Evolutionary conservation across 2,797 vertebrate genomes (phyloP).

Genomic region (Diceros bicornis): DNA sequence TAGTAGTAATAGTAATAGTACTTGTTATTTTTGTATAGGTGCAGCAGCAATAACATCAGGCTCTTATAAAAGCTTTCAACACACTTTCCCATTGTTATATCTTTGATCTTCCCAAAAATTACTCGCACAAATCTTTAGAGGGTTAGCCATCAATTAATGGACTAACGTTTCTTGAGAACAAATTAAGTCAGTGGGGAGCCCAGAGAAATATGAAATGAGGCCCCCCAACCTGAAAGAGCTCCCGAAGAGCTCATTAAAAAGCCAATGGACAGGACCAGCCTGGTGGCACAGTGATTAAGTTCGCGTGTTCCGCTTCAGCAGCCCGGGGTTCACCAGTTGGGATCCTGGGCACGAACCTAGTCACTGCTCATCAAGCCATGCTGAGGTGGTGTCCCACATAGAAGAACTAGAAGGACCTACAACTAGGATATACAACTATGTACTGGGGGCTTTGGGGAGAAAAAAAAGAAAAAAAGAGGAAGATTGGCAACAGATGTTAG

Average conservation of each 20-base stretch:
- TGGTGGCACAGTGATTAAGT: no score
- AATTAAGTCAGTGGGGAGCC: not conserved
- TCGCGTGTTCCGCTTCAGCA: no score
- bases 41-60: not conserved
- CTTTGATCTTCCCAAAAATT: not conserved
- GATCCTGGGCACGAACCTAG: no score
- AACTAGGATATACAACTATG: no score
- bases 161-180: not conserved
- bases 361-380: no score
- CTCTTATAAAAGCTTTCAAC: not conserved
- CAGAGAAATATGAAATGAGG: not conserved
- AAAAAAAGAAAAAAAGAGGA: no score
- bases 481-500: no score
- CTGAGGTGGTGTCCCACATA: no score
- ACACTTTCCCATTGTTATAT: not conserved
- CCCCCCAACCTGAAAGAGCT: not conserved
- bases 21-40: not conserved
- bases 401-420: no score
- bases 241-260: constrained; percentile 9
- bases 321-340: no score
- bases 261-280: not conserved
- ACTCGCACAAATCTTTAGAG: not conserved
- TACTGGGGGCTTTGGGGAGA: no score
- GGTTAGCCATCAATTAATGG: not conserved
- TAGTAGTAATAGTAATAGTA: no score